Percentiles rank a stretch among this genome's conserved stretches.
phyloP scores from a whole-genome alignment of 2,113 vertebrate species.

The Eclectus roratus region DNA sequence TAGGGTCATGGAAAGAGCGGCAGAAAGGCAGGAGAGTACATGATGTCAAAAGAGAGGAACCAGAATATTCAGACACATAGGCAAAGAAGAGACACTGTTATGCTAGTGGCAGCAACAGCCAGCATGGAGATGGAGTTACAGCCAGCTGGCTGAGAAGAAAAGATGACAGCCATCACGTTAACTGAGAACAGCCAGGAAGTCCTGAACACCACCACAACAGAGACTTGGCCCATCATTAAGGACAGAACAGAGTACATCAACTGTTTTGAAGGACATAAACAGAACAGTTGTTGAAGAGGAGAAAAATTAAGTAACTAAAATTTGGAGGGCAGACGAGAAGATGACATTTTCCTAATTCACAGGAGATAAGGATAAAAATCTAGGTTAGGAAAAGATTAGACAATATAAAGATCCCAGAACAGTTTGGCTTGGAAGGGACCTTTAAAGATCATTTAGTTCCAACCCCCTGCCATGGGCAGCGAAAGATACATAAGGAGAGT shows the following conservation, averaged over 20 bases:
- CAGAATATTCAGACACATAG: background rate
- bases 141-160: constrained; percentile 51
- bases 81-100: background rate
- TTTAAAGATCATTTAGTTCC: background rate
- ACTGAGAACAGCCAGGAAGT: constrained; percentile 43
- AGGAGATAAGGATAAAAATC: background rate
- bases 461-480: background rate
- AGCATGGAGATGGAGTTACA: background rate
- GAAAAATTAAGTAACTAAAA: background rate
- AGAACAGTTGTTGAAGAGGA: background rate
- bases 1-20: background rate
- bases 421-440: background rate
- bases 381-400: background rate
- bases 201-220: background rate
- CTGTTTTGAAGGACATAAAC: background rate
- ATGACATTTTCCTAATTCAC: background rate
- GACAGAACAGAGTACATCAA: background rate
- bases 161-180: background rate
- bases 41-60: background rate
- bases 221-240: constrained; percentile 19
- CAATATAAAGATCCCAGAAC: background rate
- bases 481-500: background rate
- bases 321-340: background rate
- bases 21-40: background rate
- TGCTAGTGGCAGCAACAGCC: background rate